These are phyloP conservation scores for Chironex yamaguchii DNA, from an alignment of 30 jellyfish, hydroid and myxozoan species.

Conservation along the genomic window DNA sequence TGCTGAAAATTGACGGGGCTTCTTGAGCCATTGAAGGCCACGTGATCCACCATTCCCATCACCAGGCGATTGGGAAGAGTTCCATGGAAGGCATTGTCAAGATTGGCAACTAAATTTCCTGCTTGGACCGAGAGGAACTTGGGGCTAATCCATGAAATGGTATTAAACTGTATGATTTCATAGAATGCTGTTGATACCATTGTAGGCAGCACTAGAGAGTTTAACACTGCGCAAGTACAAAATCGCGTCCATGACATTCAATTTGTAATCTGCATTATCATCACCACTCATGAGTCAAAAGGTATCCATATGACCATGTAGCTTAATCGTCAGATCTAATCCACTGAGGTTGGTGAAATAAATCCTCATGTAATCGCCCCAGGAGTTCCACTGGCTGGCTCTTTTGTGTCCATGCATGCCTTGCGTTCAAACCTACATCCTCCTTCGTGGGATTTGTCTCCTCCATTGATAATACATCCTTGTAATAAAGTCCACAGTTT, in stretches of 20 bases:
- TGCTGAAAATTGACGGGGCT: slow-evolving; percentile 36
- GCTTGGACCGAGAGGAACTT: background rate
- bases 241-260: background rate
- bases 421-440: slow-evolving; percentile 5
- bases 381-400: slow-evolving; percentile 17
- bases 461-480: slow-evolving; percentile 11
- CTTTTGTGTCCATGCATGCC: background rate
- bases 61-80: slow-evolving; percentile 27
- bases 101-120: background rate
- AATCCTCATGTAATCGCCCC: slow-evolving; percentile 35
- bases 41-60: slow-evolving; percentile 20
- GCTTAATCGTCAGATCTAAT: background rate
- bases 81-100: slow-evolving; percentile 24
- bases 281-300: slow-evolving; percentile 25
- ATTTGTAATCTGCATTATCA: slow-evolving; percentile 27
- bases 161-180: background rate
- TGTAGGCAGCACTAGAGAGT: slow-evolving; percentile 6
- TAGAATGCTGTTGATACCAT: background rate
- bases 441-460: background rate
- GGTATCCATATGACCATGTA: slow-evolving; percentile 14
- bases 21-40: slow-evolving; percentile 15
- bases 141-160: background rate
- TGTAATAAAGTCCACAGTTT: background rate
- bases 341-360: no score
- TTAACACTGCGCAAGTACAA: slow-evolving; percentile 4